These are phyloP conservation scores for Etheostoma cragini DNA, from an alignment of 2,113 vertebrate genomes.

Conservation along the genomic window DNA sequence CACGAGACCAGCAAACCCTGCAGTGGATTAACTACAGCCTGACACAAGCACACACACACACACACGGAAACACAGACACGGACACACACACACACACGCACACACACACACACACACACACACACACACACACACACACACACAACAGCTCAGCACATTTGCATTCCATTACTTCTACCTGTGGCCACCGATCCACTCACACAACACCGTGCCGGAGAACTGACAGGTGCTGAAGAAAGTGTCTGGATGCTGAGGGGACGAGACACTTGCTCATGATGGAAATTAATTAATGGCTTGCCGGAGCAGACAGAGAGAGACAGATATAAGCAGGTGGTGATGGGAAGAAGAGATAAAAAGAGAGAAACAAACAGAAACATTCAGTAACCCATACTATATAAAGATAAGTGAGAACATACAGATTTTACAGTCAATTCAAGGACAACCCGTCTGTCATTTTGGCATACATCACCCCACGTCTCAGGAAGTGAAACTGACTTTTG, in stretches of 20 bases:
- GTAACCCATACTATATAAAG: not conserved
- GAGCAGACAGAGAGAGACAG: slow-evolving; percentile 48
- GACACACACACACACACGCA: slow-evolving; percentile 21
- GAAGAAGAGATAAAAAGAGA: slow-evolving; percentile 20
- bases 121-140: slow-evolving; percentile 27
- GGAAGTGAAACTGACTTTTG: slow-evolving; percentile 57
- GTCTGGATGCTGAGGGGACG: slow-evolving; percentile 43
- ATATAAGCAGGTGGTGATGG: slow-evolving; percentile 27
- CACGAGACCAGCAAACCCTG: slow-evolving; percentile 44
- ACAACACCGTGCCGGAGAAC: slow-evolving; percentile 19
- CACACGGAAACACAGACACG: slow-evolving; percentile 27
- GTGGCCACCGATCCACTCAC: slow-evolving; percentile 38
- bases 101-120: slow-evolving; percentile 31
- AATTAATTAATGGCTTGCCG: slow-evolving; percentile 39
- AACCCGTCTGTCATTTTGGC: slow-evolving; percentile 40
- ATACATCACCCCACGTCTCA: slow-evolving; percentile 20
- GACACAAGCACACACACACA: slow-evolving; percentile 27
- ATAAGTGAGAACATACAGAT: slow-evolving; percentile 1
- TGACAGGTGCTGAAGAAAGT: slow-evolving; percentile 61
- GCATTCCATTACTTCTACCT: slow-evolving; percentile 68
- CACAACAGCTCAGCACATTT: slow-evolving; percentile 63
- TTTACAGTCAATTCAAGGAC: slow-evolving; percentile 36
- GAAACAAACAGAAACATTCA: slow-evolving; percentile 21
- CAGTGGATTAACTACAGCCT: slow-evolving; percentile 62
- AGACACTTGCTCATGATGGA: slow-evolving; percentile 57